Base-by-base conservation (phyloP, 1,140 invertebrate species). In the Helicoverpa zea region DNA sequence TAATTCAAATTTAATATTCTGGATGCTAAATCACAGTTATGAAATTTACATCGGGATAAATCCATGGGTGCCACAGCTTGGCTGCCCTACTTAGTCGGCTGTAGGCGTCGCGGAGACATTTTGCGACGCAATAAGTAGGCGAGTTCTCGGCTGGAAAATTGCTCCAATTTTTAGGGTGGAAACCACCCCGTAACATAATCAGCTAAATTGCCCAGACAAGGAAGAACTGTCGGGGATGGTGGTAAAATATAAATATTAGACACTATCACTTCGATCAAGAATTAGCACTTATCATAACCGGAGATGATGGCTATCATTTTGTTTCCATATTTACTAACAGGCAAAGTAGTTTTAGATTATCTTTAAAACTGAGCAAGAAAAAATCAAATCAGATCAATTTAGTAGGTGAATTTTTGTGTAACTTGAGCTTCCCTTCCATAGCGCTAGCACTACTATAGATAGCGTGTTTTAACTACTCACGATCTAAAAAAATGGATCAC, bases 81-180 rank as follows among this genome's bases (percentile, higher is more conserved):
- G 81, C 66, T 90, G 87, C 82, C 89, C 88, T 88, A 91, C 87
- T 91, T 89, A 87, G 84, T 78, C 29, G 81, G 76, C 66, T 80
- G 79, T 77, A 83, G 81, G 87, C 84, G 81, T 81, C 80, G 76
- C 77, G 81, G 85, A 89, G 86, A 88, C 88, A 87, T 91, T 91
- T 92, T 85, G 83, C 84, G 87, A 89, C 81, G 88, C 85, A 91
- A 90, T 91, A 93, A 91, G 83, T 88, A 88, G 81, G 85, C 85
- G 88, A 82, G 85, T 89, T 91, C 79, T 88, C 86, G 88, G 84
- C 87, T 89, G 92, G 89, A 93, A 94, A 93, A 94, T 94, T 94
- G 91, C 87, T 87, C 84, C 89, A 91, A 93, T 90, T 93, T 89
- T 87, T 81, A 77, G 85, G 84, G 88, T 81, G 89, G 85, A 82